Percentiles rank a stretch among this genome's conserved stretches.
Conservation (phyloP, 2,888 invertebrate genomes). For the Argyresthia albistria region DNA sequence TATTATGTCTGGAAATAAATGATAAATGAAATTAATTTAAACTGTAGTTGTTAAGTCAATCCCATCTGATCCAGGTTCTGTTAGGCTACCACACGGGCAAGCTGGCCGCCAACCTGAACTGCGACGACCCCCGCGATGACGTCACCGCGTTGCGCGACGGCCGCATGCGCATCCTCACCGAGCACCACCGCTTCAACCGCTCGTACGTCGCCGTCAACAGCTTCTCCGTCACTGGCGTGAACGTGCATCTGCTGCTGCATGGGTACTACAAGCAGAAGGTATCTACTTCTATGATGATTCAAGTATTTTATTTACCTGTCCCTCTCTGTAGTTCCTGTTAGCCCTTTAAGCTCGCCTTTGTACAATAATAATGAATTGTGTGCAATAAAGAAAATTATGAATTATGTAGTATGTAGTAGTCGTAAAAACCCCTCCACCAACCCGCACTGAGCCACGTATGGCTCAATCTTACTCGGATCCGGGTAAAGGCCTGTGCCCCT, state of each 20-base stretch:
- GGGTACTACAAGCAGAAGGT: constrained; percentile 45
- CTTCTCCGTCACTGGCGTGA: constrained; percentile 39
- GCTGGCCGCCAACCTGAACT: constrained; percentile 83
- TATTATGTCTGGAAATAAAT: no score
- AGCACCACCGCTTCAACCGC: constrained; percentile 67
- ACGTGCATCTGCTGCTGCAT: constrained; percentile 39
- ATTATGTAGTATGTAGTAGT: no score
- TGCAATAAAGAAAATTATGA: no score
- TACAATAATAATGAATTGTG: no score
- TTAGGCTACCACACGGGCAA: constrained; percentile 77
- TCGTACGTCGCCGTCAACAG: constrained; percentile 45
- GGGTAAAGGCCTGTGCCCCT: no score
- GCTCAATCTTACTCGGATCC: no score
- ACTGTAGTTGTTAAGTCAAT: not conserved
- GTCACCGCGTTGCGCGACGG: constrained; percentile 64
- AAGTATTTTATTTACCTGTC: no score
- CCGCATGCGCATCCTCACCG: constrained; percentile 70
- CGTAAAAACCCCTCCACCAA: no score
- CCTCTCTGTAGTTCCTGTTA: no score
- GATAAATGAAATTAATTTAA: not conserved
- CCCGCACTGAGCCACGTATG: no score
- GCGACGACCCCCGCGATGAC: constrained; percentile 65
- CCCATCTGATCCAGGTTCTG: constrained; percentile 42
- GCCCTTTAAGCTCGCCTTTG: no score
- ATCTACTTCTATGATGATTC: not conserved